Evolutionary conservation across 2,888 invertebrate species (phyloP).

Genomic region (Tryphoninae sp.): DNA sequence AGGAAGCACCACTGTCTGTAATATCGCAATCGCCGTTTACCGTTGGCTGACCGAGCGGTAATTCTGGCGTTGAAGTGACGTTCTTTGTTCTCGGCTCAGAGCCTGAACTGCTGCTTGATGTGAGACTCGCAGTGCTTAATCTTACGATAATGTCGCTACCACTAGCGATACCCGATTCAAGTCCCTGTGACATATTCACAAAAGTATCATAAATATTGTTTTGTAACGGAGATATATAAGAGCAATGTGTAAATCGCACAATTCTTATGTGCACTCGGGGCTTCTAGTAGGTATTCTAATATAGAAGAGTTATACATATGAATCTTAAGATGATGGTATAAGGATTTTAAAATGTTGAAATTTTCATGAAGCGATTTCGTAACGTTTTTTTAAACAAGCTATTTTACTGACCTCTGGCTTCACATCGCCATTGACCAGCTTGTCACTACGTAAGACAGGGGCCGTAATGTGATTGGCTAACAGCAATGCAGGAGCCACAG

Average conservation of each 20-base stretch:
- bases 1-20: conserved; percentile 68
- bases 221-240: not conserved
- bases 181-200: conserved; percentile 56
- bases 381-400: not conserved
- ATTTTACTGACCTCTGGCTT: conserved; percentile 73
- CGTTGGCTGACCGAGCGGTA: conserved; percentile 65
- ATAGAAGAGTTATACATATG: not conserved
- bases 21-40: conserved; percentile 72
- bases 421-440: conserved; percentile 72
- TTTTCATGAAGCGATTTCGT: conserved; percentile 2
- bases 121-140: conserved; percentile 83
- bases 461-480: conserved; percentile 76
- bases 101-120: conserved; percentile 83
- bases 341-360: conserved; percentile 4
- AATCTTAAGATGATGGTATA: not conserved
- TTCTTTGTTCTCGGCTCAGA: conserved; percentile 79
- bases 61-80: conserved; percentile 69
- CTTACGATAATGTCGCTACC: conserved; percentile 80
- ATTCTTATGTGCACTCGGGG: not conserved
- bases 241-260: not conserved
- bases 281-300: not conserved
- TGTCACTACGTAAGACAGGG: conserved; percentile 70
- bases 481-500: conserved; percentile 75
- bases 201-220: conserved; percentile 9
- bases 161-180: conserved; percentile 64